Base-by-base conservation (phyloP, 2,888 invertebrate species). In the Lottia scabra region DNA sequence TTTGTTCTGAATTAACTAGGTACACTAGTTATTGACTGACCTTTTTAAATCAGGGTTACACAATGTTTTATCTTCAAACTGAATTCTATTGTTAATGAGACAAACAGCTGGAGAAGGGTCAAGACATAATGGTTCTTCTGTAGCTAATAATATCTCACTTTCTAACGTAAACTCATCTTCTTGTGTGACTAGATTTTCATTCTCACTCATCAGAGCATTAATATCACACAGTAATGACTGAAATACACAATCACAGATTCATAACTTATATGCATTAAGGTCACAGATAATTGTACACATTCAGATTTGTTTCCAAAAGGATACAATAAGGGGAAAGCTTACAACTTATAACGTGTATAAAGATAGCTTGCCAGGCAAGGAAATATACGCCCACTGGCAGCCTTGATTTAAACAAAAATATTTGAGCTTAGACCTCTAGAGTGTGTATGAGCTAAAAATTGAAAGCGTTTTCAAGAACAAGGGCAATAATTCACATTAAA, bases 51-150 rank as follows among this genome's bases (percentile, higher is more conserved):
- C 65, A 5, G 84, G 85, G 15, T 84, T 82, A 71, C 85, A 85
- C 48, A 88, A 75, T 67, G 83, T 83, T 68, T 84, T 85, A 69
- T 84, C 81, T 67, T 87, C 84, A 76, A 94, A 94, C 86, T 95
- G 94, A 63, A 95, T 89, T 80, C 93, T 92, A 68, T 95, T 95
- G 44, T 94, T 93, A 72, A 94, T 91, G 67, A 94, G 90, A 43
- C 95, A 94, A 63, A 96, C 94, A 38, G 94, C 92, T 2, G 95
- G 95, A 84, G 95, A 93, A 4, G 97, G 96, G 90, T 97, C 96
- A 68, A 98, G 92, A 89, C 96, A 97, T 46, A 98, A 91, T 6
- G 95, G 95, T 16, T 95, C 96, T 77, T 95, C 93, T 5, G 96
- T 95, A 16, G 95, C 95, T 84, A 95, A 92, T 56, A 97, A 93